Evolutionary conservation across 1,140 invertebrate species (phyloP).

Genomic region (Aphelenchoides besseyi): DNA sequence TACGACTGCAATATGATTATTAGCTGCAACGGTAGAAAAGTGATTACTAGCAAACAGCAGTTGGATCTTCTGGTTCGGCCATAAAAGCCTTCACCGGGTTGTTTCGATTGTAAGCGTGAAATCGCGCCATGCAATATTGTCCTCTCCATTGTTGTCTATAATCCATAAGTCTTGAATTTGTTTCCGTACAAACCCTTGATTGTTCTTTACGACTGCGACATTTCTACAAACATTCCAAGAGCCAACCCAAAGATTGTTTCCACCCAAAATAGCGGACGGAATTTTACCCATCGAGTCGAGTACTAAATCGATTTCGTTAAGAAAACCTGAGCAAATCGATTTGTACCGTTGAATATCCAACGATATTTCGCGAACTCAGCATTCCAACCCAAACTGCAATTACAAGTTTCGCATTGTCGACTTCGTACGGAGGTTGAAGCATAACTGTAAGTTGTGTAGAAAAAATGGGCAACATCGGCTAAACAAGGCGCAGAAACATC

Average conservation of each 20-base stretch:
- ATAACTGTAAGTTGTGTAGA: slow-evolving; percentile 60
- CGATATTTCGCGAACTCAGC: slow-evolving; percentile 51
- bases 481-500: slow-evolving; percentile 58
- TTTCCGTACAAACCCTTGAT: slow-evolving; percentile 47
- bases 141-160: slow-evolving; percentile 33
- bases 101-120: slow-evolving; percentile 59
- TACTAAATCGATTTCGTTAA: slow-evolving; percentile 51
- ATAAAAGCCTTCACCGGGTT: slow-evolving; percentile 59
- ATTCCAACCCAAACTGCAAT: slow-evolving; percentile 48
- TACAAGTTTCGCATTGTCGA: slow-evolving; percentile 53
- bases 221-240: slow-evolving; percentile 61
- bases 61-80: slow-evolving; percentile 39
- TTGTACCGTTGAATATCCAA: slow-evolving; percentile 60
- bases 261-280: slow-evolving; percentile 53
- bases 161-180: neutral
- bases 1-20: neutral
- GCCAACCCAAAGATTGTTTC: slow-evolving; percentile 60
- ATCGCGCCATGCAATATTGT: slow-evolving; percentile 59
- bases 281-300: slow-evolving; percentile 61
- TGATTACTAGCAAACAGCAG: slow-evolving; percentile 42
- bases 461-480: slow-evolving; percentile 53
- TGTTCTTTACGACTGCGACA: slow-evolving; percentile 54
- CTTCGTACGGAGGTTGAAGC: slow-evolving; percentile 51
- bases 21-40: slow-evolving; percentile 4
- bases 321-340: slow-evolving; percentile 8